phyloP scores from a whole-genome alignment of 2,888 invertebrate genomes.

The Nezara viridula region DNA sequence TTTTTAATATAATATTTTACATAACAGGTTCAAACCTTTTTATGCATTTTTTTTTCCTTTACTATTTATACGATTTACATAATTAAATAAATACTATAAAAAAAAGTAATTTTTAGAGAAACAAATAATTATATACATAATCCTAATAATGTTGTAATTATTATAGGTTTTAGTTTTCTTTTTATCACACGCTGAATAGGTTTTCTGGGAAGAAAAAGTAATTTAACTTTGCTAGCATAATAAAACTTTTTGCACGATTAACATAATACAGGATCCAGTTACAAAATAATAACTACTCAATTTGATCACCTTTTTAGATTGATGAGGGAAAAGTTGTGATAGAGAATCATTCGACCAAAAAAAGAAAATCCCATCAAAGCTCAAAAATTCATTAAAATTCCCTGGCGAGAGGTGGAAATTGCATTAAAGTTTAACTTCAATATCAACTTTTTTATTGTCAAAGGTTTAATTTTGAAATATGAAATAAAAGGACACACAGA shows the following conservation, averaged over 20 bases:
- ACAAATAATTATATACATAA: no score
- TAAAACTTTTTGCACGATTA: no score
- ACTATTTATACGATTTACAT: no score
- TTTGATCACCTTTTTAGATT: background rate
- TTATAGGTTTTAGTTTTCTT: no score
- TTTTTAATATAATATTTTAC: no score
- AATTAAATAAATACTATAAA: no score
- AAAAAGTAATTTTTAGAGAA: no score
- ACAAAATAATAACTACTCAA: background rate
- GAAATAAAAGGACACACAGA: background rate
- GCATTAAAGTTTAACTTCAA: background rate
- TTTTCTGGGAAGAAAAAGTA: background rate
- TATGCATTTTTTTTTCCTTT: no score
- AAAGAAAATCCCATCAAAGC: no score
- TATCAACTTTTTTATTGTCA: background rate
- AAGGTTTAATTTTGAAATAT: background rate
- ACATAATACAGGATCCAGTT: background rate
- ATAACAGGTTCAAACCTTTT: no score
- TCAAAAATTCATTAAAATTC: background rate
- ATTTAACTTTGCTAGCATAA: background rate
- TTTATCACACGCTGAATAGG: background rate
- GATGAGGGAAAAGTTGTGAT: constrained; percentile 13
- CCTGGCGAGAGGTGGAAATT: background rate
- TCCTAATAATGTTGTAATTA: no score
- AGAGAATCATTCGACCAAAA: background rate